phyloP scores from a whole-genome alignment of 2,113 vertebrate species.

The Narcine bancroftii region DNA sequence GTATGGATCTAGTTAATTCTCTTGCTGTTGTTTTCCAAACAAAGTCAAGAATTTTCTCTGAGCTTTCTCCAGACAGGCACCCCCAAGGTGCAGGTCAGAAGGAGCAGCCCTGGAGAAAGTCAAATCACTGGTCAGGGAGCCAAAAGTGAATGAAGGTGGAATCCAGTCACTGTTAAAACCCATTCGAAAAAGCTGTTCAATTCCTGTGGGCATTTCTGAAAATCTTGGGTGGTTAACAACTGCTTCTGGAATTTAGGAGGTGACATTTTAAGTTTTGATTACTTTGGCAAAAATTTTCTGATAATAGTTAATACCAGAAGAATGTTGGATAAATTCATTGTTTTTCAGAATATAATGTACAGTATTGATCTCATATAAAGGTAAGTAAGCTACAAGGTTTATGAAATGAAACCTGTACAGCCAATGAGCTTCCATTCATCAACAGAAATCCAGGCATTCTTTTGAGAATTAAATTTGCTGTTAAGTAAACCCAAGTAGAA shows the following conservation, averaged over 20 bases:
- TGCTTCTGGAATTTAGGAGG: background rate
- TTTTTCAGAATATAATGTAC: background rate
- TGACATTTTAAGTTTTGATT: background rate
- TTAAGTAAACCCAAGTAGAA: background rate
- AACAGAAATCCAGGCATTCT: background rate
- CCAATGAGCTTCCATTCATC: background rate
- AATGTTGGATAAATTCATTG: background rate
- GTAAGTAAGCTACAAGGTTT: background rate
- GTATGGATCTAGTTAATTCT: constrained; percentile 51
- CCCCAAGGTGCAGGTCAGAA: background rate
- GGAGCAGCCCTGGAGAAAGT: background rate
- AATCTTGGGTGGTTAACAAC: background rate
- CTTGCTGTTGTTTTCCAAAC: constrained; percentile 46
- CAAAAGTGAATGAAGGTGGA: background rate
- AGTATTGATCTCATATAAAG: background rate
- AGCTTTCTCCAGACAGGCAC: background rate
- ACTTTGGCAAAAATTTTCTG: background rate
- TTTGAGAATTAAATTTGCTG: background rate
- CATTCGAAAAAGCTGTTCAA: background rate
- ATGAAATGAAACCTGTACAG: background rate
- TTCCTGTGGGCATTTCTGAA: no score
- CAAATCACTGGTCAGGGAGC: background rate
- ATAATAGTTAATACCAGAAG: background rate
- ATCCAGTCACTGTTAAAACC: background rate
- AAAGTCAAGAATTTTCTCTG: constrained; percentile 48